phyloP scores from a whole-genome alignment of 1,140 invertebrate genomes.

The Saxidomus purpurata region DNA sequence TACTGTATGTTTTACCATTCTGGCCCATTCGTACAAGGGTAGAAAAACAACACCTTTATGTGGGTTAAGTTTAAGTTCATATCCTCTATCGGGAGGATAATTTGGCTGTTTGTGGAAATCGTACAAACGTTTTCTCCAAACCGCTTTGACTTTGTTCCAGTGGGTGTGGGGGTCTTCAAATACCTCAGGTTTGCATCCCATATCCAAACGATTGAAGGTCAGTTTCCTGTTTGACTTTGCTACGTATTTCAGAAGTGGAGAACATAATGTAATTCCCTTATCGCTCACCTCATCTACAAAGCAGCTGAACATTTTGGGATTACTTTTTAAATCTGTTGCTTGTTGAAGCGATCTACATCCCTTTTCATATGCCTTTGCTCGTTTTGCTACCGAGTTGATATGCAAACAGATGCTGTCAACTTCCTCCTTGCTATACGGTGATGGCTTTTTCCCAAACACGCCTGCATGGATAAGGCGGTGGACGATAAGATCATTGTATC shows the following conservation, averaged over 20 bases:
- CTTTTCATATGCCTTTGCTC: conserved; percentile 65
- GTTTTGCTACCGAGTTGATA: conserved; percentile 53
- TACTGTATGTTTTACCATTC: conserved; percentile 6
- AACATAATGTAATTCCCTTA: conserved; percentile 25
- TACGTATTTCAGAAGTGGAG: conserved; percentile 59
- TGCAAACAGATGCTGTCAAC: conserved; percentile 61
- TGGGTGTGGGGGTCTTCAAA: conserved; percentile 27
- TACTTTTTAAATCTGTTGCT: conserved; percentile 61
- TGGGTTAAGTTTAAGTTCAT: conserved; percentile 38
- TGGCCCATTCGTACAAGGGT: conserved; percentile 41
- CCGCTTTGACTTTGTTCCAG: conserved; percentile 33
- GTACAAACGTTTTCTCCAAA: conserved; percentile 60
- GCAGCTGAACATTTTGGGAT: conserved; percentile 58
- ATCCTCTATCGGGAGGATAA: background rate
- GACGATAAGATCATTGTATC: conserved; percentile 64
- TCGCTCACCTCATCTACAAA: conserved; percentile 61
- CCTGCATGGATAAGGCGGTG: conserved; percentile 66
- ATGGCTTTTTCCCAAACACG: conserved; percentile 5
- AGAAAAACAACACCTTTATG: conserved; percentile 36
- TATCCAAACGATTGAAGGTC: conserved; percentile 55
- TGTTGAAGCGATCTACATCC: conserved; percentile 59
- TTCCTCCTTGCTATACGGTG: conserved; percentile 60
- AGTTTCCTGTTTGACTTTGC: conserved; percentile 19
- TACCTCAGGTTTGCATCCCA: conserved; percentile 46
- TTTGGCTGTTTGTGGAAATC: background rate